Evolutionary conservation across 2,888 invertebrate species (phyloP), one percentile per base, ranked within the genome.

Genomic region (Andrena bicolor): DNA sequence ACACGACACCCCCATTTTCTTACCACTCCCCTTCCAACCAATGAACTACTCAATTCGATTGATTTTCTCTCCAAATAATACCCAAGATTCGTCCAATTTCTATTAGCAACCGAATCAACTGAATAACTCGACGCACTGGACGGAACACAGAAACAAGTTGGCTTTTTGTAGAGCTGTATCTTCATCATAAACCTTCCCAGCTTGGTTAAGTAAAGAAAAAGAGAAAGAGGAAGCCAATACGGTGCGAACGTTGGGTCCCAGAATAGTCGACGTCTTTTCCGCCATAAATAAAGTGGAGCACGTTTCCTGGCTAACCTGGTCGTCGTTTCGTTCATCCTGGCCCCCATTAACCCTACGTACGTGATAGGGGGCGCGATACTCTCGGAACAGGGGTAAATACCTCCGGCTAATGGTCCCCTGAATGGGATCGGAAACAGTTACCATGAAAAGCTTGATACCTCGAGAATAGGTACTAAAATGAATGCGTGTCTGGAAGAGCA

Each of bases 331-430:
- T 78, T 85, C 81, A 77, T 83, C 71, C 71, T 16, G 61, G 35
- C 53, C 66, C 70, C 81, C 86, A 84, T 86, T 86, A 86, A 83
- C 75, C 64, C 69, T 71, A 65, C 69, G 82, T 78, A 86, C 79
- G 87, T 87, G 83, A 84, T 76, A 68, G 82, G 69, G 71, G 71
- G 41, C 32, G 32, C 68, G 63, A 77, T 80, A 74, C 80, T 61
- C 74, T 69, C 26, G 56, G 53, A 56, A 69, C 58, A 65, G 53
- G 68, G 83, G 63, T 86, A 82, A 86, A 86, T 84, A 86, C 66
- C 66, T 73, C 60, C 58, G 64, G 64, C 60, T 80, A 84, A 83
- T 77, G 69, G 73, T 77, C 70, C 23, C 8, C 61, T 26, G 35
- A 76, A 84, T 80, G 58, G 72, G 58, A 65, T 72, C 72, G 82